Base-by-base conservation (phyloP, 2,888 invertebrate species). In the Aphidoletes aphidimyza region DNA sequence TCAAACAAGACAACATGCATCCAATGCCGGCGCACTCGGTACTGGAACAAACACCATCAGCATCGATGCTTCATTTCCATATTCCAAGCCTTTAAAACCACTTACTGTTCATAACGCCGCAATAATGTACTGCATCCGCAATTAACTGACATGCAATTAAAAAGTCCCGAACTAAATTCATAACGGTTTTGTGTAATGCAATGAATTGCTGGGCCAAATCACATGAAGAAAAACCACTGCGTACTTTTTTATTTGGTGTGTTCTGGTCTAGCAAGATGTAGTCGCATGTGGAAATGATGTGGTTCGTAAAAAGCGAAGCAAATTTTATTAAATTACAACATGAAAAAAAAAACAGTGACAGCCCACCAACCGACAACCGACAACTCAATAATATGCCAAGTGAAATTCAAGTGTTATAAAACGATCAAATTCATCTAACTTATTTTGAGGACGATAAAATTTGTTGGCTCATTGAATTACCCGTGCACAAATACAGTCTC, bases 101-200 rank as follows among this genome's bases (percentile, higher is more conserved):
- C 69, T n/a, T 81, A 19, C 17, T 11, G 37, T n/a, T 37, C 37
- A 37, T 81, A 37, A 81, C 37, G 81, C 81, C n/a, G 37, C 37
- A 81, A 81, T 81, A 81, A 81, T 81, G 81, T 11, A 81, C 37
- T 81, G 81, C 81, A 81, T 37, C 37, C 37, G 81, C 81, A 81
- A 81, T 81, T 81, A 81, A 81, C 81, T n/a, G 81, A 81, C 81
- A 81, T 36, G 81, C 81, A 81, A 81, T 81, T 81, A 81, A 81
- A 81, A 81, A 81, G n/a, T 81, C 37, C n/a, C 37, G 5, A 69
- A 69, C 69, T 69, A 69, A 69, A 69, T 69, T 69, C 69, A 69
- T 69, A 69, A 34, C 69, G 34, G 11, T 69, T 69, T 69, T 34
- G 30, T 69, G n/a, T 69, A 69, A 69, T 69, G 69, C 34, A 26